Conservation (phyloP, 2,797 vertebrate species). For the Sebastes steindachneri region DNA sequence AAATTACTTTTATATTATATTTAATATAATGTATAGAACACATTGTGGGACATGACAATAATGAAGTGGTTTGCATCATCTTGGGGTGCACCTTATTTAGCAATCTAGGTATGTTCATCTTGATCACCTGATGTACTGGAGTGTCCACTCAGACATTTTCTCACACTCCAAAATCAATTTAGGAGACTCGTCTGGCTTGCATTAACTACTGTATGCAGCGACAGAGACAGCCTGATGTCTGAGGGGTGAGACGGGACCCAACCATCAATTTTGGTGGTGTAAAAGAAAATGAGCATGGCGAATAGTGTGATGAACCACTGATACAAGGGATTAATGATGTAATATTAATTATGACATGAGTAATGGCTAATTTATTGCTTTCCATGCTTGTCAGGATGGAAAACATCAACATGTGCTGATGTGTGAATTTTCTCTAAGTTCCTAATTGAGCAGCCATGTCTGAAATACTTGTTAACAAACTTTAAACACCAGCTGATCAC, state of each 20-base stretch:
- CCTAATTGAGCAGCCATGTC: slow-evolving; percentile 21
- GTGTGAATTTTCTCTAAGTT: slow-evolving; percentile 30
- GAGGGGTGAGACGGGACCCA: not conserved
- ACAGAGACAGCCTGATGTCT: slow-evolving; percentile 2
- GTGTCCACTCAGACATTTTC: slow-evolving; percentile 2
- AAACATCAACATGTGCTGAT: slow-evolving; percentile 46
- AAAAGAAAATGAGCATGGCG: slow-evolving; percentile 50
- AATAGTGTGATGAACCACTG: slow-evolving; percentile 40
- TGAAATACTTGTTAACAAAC: slow-evolving; percentile 18
- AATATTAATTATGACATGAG: slow-evolving; percentile 56
- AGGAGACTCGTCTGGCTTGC: slow-evolving; percentile 14
- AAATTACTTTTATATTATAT: not conserved
- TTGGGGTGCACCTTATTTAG: not conserved
- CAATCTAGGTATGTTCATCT: not conserved
- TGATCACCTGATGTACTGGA: not conserved
- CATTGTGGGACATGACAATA: not conserved
- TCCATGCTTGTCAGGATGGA: slow-evolving; percentile 61
- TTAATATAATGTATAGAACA: not conserved
- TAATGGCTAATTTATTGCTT: slow-evolving; percentile 63
- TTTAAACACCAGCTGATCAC: slow-evolving; percentile 9
- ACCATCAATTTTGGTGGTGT: slow-evolving; percentile 46
- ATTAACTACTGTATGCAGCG: not conserved
- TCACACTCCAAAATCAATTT: slow-evolving; percentile 49
- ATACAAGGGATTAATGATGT: slow-evolving; percentile 51
- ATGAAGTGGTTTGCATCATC: not conserved